Base-by-base conservation (phyloP, 23 tunicate genomes). In the Pegea sp. region DNA sequence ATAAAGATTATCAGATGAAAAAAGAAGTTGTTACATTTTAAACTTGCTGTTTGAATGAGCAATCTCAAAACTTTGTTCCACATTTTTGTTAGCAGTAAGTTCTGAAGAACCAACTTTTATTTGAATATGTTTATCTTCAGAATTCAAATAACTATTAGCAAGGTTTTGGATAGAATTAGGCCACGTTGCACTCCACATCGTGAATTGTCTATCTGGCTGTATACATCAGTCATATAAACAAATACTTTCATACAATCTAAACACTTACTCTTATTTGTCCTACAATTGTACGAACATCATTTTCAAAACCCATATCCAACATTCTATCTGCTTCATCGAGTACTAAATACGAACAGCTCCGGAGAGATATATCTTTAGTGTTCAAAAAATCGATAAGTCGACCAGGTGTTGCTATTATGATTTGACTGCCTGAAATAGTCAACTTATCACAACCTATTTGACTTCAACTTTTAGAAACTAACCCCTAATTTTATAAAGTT, bases 241-340 rank as follows among this genome's bases (percentile, higher is more conserved):
- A 51, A 11, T 51, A 19, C 23, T 18, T 16, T 7, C 56, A 18
- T 8, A 7, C 16, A 26, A 43, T 34, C 0, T 8, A 11, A 0
- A 42, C 22, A 46, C 69, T 8, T 18, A 64, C 69, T 29, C 90
- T 61, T 26, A 91, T 91, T 58, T 72, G 81, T 24, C 61, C 78
- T 54, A 79, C 55, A 23, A 91, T 73, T 28, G 33, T 64, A 18
- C 76, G 32, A 11, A 91, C 72, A 32, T 91, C 88, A 26, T 87
- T 87, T 30, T 80, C 99, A 34, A 91, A 91, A 1, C 99, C 99
- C 99, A 91, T 91, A 60, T 91, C 99, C 19, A 91, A 77, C 99
- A 91, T 91, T 29, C 99, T 53, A 42, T 91, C 99, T 26, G 99
- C 99, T 64, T 91, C 99, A 52, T 91, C 99, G 42, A 91, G 63